Conservation (phyloP, 2,888 invertebrate species). For the Zaprionus obscuricornis region DNA sequence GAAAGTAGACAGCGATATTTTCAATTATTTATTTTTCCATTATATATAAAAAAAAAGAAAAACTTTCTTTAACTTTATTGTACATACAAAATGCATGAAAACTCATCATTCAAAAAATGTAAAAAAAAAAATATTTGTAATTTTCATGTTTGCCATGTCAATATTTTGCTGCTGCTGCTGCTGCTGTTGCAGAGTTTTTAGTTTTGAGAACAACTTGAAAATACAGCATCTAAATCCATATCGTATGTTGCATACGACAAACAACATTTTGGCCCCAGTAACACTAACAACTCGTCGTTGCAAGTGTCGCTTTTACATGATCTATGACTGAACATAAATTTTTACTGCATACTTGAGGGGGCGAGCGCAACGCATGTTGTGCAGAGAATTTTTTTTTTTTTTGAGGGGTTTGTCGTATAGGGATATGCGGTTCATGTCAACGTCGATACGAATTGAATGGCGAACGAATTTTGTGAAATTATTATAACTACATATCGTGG, state of each 20-base stretch:
- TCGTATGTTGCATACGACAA: no score
- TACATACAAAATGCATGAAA: no score
- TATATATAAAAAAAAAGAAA: no score
- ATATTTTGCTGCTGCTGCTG: no score
- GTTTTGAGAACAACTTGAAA: conserved; percentile 10
- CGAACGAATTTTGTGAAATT: conserved; percentile 56
- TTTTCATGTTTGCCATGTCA: neutral
- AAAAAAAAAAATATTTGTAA: no score
- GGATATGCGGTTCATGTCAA: conserved; percentile 36
- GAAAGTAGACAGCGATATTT: no score
- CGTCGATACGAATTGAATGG: conserved; percentile 60
- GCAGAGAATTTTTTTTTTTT: no score
- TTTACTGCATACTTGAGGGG: conserved; percentile 51
- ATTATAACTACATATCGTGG: conserved; percentile 56
- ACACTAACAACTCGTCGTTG: conserved; percentile 28
- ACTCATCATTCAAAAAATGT: no score
- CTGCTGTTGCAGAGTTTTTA: conserved; percentile 21
- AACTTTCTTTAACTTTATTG: no score
- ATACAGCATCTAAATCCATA: neutral
- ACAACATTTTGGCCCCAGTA: conserved; percentile 8
- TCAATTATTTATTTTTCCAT: no score
- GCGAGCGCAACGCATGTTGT: neutral
- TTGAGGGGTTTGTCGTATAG: neutral
- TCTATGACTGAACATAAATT: conserved; percentile 67
- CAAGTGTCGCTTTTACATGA: conserved; percentile 60